Evolutionary conservation across 1,140 invertebrate species (phyloP).

Genomic region (Dufourea novaeangliae): DNA sequence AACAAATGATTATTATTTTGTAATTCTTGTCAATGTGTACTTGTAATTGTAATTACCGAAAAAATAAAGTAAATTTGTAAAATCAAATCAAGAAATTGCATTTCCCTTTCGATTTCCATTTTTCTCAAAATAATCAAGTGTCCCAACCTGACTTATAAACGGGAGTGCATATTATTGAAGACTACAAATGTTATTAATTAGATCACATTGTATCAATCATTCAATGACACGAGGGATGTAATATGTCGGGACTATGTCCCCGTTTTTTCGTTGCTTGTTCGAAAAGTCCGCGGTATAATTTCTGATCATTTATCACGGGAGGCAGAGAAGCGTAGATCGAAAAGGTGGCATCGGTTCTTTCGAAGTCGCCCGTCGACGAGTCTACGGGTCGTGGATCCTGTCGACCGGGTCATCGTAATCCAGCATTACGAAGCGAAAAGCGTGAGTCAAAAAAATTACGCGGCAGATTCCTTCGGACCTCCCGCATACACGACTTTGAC

Average conservation of each 20-base stretch:
- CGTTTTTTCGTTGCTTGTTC: neutral
- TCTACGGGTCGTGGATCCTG: constrained; percentile 68
- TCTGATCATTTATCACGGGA: constrained; percentile 52
- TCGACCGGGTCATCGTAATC: constrained; percentile 75
- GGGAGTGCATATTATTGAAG: too few species aligned
- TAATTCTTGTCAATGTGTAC: too few species aligned
- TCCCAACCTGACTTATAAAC: too few species aligned
- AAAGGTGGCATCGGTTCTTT: constrained; percentile 49
- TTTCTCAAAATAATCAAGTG: too few species aligned
- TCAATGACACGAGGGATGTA: neutral
- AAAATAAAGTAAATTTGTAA: too few species aligned
- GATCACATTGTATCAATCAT: constrained; percentile 25
- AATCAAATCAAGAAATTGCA: too few species aligned
- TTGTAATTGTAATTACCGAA: too few species aligned
- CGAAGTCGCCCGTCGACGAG: constrained; percentile 57
- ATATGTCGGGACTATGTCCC: constrained; percentile 6
- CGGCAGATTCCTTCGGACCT: constrained; percentile 75
- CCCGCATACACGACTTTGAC: constrained; percentile 62
- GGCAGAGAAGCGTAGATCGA: constrained; percentile 32
- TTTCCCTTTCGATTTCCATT: too few species aligned
- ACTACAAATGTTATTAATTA: constrained; percentile 29
- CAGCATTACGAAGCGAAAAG: constrained; percentile 75
- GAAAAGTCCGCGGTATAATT: constrained; percentile 17
- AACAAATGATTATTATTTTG: too few species aligned
- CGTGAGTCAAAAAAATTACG: constrained; percentile 75